Conservation (phyloP, 2,797 vertebrate species). For the Mormyrops boulengeri region DNA sequence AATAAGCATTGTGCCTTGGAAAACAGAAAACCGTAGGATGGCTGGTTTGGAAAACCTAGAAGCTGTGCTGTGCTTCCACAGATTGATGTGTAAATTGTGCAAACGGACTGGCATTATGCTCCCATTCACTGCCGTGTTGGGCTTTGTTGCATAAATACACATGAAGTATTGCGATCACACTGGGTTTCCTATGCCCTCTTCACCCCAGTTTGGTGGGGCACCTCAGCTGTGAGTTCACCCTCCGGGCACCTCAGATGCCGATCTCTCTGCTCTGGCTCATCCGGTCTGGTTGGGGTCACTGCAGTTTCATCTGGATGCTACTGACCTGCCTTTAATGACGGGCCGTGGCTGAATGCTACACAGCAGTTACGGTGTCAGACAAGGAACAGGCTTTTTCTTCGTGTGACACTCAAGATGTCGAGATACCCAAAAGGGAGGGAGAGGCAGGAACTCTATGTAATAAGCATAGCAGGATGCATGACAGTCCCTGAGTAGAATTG, state of each 20-base stretch:
- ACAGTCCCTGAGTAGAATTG: not conserved
- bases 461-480: not conserved
- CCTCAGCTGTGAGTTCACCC: not conserved
- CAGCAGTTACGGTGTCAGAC: slow-evolving; percentile 33
- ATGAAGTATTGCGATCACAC: not conserved
- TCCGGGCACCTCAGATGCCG: not conserved
- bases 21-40: slow-evolving; percentile 39
- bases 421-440: slow-evolving; percentile 19
- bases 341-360: slow-evolving; percentile 3
- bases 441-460: not conserved
- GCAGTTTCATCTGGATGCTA: slow-evolving; percentile 4
- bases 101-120: not conserved
- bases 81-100: not conserved
- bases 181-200: not conserved
- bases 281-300: not conserved
- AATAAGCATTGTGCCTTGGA: slow-evolving; percentile 21
- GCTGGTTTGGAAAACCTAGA: slow-evolving; percentile 42
- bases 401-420: slow-evolving; percentile 24
- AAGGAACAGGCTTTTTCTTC: slow-evolving; percentile 11
- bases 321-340: slow-evolving; percentile 37
- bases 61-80: slow-evolving; percentile 35
- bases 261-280: not conserved
- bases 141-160: not conserved
- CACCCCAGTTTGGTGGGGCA: not conserved
- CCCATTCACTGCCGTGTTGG: not conserved